These are phyloP conservation scores for Corythornis cristatus DNA, from an alignment of 2,113 vertebrate species.

Conservation along the genomic window DNA sequence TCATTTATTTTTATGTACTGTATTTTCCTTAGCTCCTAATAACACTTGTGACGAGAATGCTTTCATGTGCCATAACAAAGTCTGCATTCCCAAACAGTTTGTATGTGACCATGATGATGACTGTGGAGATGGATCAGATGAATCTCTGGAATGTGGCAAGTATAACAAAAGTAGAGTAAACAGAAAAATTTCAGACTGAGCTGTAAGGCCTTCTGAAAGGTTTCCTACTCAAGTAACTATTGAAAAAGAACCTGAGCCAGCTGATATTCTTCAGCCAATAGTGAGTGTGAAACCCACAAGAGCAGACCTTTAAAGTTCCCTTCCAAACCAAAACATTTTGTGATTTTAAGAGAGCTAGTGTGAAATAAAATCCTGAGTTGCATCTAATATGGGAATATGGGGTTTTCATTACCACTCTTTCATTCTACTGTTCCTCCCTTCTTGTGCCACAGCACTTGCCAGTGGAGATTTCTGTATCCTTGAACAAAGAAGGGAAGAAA, in stretches of 20 bases:
- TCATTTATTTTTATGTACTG: slow-evolving; percentile 17
- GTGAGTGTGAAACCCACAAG: neutral
- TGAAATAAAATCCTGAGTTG: neutral
- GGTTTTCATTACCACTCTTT: neutral
- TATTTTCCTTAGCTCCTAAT: slow-evolving; percentile 86
- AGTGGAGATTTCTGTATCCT: neutral
- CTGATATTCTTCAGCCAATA: neutral
- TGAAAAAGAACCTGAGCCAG: neutral
- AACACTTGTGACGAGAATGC: slow-evolving; percentile 94
- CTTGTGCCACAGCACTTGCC: accelerated
- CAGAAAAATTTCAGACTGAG: neutral
- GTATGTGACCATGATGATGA: slow-evolving; percentile 96
- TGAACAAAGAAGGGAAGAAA: neutral
- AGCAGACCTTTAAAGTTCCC: neutral
- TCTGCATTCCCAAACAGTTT: slow-evolving; percentile 91
- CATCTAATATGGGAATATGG: neutral
- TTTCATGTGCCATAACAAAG: slow-evolving; percentile 91
- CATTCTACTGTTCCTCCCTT: neutral
- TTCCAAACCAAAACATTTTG: too few relatives aligned
- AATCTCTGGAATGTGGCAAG: slow-evolving; percentile 92
- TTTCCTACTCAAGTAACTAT: neutral
- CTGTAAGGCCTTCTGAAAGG: neutral
- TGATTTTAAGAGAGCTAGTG: too few relatives aligned
- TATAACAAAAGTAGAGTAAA: slow-evolving; percentile 40
- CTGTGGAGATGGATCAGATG: slow-evolving; percentile 95